phyloP scores from a whole-genome alignment of 1,140 invertebrate species.

The Lordiphosa stackelbergi region DNA sequence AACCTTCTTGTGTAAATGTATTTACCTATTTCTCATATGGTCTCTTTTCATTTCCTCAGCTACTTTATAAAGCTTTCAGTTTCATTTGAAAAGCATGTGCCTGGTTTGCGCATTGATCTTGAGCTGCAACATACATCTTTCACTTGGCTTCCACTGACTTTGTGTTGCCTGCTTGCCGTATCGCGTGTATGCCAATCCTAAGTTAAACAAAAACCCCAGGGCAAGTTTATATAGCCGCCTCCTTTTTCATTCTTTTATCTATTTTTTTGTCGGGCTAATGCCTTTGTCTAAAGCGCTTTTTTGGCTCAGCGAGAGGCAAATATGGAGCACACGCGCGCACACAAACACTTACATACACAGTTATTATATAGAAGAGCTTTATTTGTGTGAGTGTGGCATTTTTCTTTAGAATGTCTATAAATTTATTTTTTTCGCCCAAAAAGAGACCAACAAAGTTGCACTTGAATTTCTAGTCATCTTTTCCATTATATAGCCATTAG shows the following conservation, averaged over 20 bases:
- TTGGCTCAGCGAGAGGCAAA: slow-evolving; percentile 19
- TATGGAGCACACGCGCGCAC: slow-evolving; percentile 5
- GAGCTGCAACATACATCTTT: slow-evolving; percentile 11
- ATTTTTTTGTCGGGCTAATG: slow-evolving; percentile 13
- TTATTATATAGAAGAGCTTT: slow-evolving; percentile 5
- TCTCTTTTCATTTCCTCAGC: background rate
- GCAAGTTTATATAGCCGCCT: slow-evolving; percentile 26
- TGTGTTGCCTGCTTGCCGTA: no score
- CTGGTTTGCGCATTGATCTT: slow-evolving; percentile 12
- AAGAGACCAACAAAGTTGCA: background rate
- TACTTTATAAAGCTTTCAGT: slow-evolving; percentile 1
- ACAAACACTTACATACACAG: background rate
- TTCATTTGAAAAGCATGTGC: background rate
- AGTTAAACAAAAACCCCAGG: slow-evolving; percentile 16
- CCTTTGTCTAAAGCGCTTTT: slow-evolving; percentile 29
- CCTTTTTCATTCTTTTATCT: slow-evolving; percentile 4
- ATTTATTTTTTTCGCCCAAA: background rate
- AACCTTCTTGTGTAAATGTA: background rate
- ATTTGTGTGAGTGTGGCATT: slow-evolving; percentile 16
- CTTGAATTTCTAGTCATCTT: background rate
- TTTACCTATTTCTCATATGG: background rate
- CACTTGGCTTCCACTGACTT: slow-evolving; percentile 3
- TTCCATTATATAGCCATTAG: slow-evolving; percentile 8
- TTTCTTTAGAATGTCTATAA: no score
- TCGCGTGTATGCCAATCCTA: slow-evolving; percentile 3